Evolutionary conservation across 2,113 vertebrate genomes (phyloP).

Genomic region (Sturnira hondurensis): DNA sequence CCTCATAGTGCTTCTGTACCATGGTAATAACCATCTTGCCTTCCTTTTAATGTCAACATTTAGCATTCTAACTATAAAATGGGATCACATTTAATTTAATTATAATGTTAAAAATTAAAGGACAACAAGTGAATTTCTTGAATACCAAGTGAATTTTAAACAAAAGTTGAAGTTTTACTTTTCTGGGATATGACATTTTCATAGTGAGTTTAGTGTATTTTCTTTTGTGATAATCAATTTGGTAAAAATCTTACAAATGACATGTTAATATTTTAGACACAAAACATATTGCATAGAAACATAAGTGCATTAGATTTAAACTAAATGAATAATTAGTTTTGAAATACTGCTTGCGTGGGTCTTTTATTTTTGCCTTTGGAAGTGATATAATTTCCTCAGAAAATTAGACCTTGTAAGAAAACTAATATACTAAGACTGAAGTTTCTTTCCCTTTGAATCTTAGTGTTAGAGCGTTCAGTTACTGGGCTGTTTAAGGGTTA

Average conservation of each 20-base stretch:
- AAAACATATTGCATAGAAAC: neutral
- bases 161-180: constrained; percentile 2
- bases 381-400: neutral
- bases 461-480: neutral
- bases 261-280: neutral
- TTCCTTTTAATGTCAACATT: neutral
- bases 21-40: neutral
- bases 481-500: neutral
- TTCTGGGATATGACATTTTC: neutral
- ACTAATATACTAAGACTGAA: neutral
- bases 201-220: neutral
- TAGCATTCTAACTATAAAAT: neutral
- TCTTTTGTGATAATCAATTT: neutral
- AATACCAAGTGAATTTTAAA: neutral
- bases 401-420: neutral
- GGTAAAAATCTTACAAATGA: neutral
- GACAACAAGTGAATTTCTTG: constrained; percentile 9
- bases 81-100: neutral
- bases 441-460: neutral
- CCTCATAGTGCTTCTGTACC: neutral
- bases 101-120: neutral
- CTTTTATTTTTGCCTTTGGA: constrained; percentile 8
- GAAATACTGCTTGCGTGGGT: neutral
- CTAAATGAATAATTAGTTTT: neutral
- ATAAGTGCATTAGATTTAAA: neutral